Evolutionary conservation across 2,113 vertebrate species (phyloP).

Genomic region (Piprites chloris): DNA sequence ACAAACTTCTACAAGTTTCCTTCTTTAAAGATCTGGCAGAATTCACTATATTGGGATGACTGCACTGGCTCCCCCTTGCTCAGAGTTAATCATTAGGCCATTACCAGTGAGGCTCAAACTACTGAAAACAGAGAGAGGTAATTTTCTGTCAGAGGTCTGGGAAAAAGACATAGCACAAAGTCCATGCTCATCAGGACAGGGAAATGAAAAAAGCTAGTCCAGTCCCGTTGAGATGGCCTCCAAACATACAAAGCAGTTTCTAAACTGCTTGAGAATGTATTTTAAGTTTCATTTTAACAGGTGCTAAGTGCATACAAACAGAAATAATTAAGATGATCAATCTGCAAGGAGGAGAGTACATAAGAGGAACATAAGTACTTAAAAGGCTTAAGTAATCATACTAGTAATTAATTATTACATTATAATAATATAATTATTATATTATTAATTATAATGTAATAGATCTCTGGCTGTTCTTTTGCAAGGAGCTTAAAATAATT

Average conservation of each 20-base stretch:
- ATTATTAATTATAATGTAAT: neutral
- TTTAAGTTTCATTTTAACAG: slow-evolving; percentile 1
- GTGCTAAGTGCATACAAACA: neutral
- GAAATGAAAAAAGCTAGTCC: neutral
- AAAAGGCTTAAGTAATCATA: slow-evolving; percentile 6
- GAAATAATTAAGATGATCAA: neutral
- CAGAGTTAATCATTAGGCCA: slow-evolving; percentile 8
- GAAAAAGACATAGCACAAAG: neutral
- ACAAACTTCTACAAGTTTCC: neutral
- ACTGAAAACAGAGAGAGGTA: neutral
- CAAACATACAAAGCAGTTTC: neutral
- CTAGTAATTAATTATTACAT: slow-evolving; percentile 1
- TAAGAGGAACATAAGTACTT: neutral
- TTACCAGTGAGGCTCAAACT: neutral
- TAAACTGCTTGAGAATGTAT: neutral
- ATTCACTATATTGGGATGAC: neutral
- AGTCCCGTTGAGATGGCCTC: neutral
- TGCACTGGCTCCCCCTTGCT: neutral
- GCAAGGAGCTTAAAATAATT: neutral
- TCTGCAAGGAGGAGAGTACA: neutral
- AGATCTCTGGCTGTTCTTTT: neutral
- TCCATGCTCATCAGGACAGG: neutral
- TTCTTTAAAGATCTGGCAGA: neutral
- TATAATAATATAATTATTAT: too few relatives aligned
- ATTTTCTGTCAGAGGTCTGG: neutral